Conservation (phyloP, 2,113 vertebrate species). For the Cyprinus carpio region DNA sequence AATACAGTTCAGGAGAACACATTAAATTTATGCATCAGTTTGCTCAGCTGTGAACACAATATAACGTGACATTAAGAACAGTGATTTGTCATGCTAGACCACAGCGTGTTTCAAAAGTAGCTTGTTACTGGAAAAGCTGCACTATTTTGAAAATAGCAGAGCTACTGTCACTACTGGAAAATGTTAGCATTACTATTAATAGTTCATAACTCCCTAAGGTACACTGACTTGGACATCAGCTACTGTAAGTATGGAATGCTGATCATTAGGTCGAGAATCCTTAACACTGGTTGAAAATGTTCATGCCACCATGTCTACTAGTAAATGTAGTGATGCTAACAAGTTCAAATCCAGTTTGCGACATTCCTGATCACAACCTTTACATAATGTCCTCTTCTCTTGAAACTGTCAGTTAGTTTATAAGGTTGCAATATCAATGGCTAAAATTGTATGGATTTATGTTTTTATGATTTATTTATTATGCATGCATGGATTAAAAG, state of each 20-base stretch:
- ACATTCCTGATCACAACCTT: background rate
- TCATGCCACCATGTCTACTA: background rate
- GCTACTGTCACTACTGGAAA: background rate
- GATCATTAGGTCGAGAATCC: background rate
- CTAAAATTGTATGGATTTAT: background rate
- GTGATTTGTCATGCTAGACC: background rate
- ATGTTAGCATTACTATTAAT: background rate
- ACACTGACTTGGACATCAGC: background rate
- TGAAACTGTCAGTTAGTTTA: background rate
- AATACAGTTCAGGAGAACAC: background rate
- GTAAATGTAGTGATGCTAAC: background rate
- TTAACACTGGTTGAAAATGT: background rate
- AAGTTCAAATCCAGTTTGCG: background rate
- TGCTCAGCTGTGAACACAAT: background rate
- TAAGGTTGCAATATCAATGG: background rate
- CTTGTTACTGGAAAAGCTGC: background rate
- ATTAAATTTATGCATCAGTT: background rate
- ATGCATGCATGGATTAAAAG: constrained; percentile 5
- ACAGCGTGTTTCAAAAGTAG: background rate
- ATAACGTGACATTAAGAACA: constrained; percentile 2
- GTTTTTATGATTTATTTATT: background rate
- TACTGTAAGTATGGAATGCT: background rate
- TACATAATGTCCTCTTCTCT: no score
- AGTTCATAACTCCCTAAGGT: background rate
- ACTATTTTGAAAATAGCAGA: background rate